Evolutionary conservation across 2,888 invertebrate species (phyloP), one percentile per base, ranked within the genome.

Genomic region (Callosobruchus maculatus): DNA sequence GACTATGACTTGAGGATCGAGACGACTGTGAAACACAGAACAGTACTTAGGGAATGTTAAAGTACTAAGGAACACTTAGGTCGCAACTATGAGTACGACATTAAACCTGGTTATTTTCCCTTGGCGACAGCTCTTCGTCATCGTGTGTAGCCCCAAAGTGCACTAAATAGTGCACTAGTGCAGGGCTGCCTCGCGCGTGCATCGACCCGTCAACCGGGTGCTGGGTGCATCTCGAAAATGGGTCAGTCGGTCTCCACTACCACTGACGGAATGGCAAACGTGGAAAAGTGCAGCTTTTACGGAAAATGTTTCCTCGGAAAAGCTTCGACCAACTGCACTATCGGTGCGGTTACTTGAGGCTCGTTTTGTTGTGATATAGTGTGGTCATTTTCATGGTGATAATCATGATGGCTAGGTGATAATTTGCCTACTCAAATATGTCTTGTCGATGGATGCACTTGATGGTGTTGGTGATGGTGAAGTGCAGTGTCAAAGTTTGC

Each of bases 241-340:
- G 82, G 82, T 82, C 82, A 82, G 80, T 82, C 78, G 81, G 80
- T 73, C 77, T 79, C 70, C 75, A 71, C 73, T 72, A 73, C 70
- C 74, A 70, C 72, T 68, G 69, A 66, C 73, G 67, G 73, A 75
- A 71, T 74, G 73, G 70, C 31, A 77, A 73, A 74, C 73, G 73
- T 71, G 72, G 71, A 71, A 73, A 73, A 71, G 66, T 21, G 18
- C 69, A 70, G 73, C 72, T 73, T 49, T 71, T 68, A 22, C 13
- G 49, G 31, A 26, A 26, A 30, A 20, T 30, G 72, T 22, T 26
- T 9, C 71, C 66, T 71, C 69, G 21, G 31, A 7, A 49, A 49
- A 3, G 49, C 49, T 49, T 18, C 49, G 3, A 4, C 22, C 21
- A 22, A 4, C 9, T 26, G 73, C 49, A 71, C 13, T 71, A 70